phyloP scores from a whole-genome alignment of 2,797 vertebrate species.

The Masticophis lateralis region DNA sequence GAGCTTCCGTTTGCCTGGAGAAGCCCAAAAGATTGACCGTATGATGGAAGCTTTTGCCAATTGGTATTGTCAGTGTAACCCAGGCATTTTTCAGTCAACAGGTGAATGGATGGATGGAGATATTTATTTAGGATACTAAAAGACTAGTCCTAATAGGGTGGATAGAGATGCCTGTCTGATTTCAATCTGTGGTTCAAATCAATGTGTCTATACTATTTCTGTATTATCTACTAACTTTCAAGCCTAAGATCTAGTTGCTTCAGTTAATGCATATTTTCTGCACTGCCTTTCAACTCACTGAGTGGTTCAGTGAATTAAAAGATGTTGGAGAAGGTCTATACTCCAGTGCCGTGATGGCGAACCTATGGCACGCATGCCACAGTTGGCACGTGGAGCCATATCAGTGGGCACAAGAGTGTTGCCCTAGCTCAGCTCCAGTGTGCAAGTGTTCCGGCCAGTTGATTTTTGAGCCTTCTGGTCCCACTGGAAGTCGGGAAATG shows the following conservation, averaged over 20 bases:
- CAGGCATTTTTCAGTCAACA: conserved; percentile 84
- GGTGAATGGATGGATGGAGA: conserved; percentile 65
- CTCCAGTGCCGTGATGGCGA: not conserved
- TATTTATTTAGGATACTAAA: not conserved
- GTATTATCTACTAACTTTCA: not conserved
- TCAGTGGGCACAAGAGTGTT: no score
- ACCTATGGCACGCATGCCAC: no score
- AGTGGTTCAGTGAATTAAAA: not conserved
- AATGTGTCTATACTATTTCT: not conserved
- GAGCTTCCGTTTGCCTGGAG: conserved; percentile 91
- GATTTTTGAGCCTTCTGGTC: no score
- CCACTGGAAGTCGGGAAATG: no score
- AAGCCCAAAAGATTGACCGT: conserved; percentile 95
- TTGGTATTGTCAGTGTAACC: conserved; percentile 88
- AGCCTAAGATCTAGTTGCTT: not conserved
- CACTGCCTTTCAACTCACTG: not conserved
- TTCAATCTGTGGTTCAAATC: not conserved
- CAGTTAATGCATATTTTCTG: not conserved
- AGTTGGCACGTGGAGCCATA: no score
- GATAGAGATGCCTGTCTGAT: not conserved
- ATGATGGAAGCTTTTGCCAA: conserved; percentile 96
- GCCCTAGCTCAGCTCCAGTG: no score
- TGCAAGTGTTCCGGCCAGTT: no score
- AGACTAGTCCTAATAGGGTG: not conserved
- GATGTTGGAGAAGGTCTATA: not conserved